Evolutionary conservation across 2,888 invertebrate genomes (phyloP).

Genomic region (Netelia melanura): DNA sequence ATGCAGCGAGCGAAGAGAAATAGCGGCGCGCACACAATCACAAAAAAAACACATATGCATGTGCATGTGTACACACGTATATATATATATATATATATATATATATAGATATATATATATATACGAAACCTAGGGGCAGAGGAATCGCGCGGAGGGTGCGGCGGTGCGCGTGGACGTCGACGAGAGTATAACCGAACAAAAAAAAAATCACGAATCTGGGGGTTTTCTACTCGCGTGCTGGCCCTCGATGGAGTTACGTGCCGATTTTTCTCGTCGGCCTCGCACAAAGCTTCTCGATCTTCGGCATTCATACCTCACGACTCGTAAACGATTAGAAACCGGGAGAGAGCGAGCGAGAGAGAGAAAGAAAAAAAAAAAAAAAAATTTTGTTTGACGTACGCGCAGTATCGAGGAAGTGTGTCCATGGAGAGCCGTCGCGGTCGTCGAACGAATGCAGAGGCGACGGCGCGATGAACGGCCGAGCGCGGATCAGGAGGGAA

Average conservation of each 20-base stretch:
- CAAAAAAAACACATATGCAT: background rate
- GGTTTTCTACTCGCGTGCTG: background rate
- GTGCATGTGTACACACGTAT: background rate
- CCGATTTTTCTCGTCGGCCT: background rate
- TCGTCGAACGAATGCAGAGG: conserved; percentile 67
- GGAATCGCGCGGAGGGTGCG: conserved; percentile 63
- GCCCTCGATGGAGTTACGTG: background rate
- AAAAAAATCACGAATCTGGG: background rate
- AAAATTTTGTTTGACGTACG: conserved; percentile 66
- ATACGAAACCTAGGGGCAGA: conserved; percentile 30
- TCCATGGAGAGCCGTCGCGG: conserved; percentile 68
- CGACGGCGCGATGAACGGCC: conserved; percentile 32
- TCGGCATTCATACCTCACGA: background rate
- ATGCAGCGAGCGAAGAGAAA: conserved; percentile 15
- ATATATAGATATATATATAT: background rate
- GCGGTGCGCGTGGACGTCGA: conserved; percentile 64
- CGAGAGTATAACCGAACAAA: conserved; percentile 36
- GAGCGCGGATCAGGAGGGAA: conserved; percentile 58
- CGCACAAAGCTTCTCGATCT: background rate
- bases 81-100: background rate
- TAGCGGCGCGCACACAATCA: conserved; percentile 34
- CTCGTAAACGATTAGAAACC: background rate
- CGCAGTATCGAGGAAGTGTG: conserved; percentile 70
- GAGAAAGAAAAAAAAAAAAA: conserved; percentile 24
- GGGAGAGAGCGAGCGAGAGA: background rate